phyloP scores from a whole-genome alignment of 2,797 vertebrate genomes.

The Chelmon rostratus region DNA sequence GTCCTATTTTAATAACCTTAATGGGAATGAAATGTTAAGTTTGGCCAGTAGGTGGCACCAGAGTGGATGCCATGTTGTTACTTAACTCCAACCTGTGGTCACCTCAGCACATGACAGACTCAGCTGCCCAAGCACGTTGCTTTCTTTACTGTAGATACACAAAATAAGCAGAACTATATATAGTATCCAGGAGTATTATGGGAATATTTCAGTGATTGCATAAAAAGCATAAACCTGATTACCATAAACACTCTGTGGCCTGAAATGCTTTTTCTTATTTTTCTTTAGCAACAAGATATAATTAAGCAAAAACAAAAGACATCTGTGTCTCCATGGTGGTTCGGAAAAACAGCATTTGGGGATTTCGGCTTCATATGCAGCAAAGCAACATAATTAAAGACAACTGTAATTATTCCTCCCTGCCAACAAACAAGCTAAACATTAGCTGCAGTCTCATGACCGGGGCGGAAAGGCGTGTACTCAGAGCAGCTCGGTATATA shows the following conservation, averaged over 20 bases:
- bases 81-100: background rate
- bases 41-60: slow-evolving; percentile 53
- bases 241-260: slow-evolving; percentile 24
- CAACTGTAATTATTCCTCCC: slow-evolving; percentile 66
- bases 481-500: slow-evolving; percentile 66
- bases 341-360: slow-evolving; percentile 55
- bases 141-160: background rate
- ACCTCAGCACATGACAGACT: background rate
- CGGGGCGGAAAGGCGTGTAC: slow-evolving; percentile 70
- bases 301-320: slow-evolving; percentile 55
- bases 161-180: slow-evolving; percentile 14
- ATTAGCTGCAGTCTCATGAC: slow-evolving; percentile 83
- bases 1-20: too few relatives aligned
- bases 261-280: slow-evolving; percentile 24
- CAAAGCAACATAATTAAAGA: slow-evolving; percentile 50
- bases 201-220: background rate
- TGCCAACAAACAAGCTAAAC: slow-evolving; percentile 78
- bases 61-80: background rate
- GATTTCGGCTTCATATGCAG: slow-evolving; percentile 26
- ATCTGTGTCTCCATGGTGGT: slow-evolving; percentile 21
- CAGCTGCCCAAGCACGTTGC: background rate
- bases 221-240: slow-evolving; percentile 10
- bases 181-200: slow-evolving; percentile 26
- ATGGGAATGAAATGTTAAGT: background rate
- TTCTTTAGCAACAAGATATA: slow-evolving; percentile 25